Evolutionary conservation across 2,888 invertebrate species (phyloP).

Genomic region (Amorpha juglandis): DNA sequence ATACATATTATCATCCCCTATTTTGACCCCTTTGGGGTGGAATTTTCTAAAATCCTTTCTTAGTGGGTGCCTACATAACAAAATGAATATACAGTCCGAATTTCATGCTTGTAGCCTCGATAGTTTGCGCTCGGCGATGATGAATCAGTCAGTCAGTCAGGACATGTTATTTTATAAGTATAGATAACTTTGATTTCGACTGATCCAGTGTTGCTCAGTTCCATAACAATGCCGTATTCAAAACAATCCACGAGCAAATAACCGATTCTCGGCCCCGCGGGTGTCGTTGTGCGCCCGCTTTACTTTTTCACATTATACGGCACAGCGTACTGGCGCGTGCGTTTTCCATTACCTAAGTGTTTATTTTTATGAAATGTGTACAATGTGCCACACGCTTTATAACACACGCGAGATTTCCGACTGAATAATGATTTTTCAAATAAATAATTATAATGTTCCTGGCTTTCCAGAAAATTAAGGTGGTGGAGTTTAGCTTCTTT

Average conservation of each 20-base stretch:
- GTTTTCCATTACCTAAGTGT: slow-evolving; percentile 76
- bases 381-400: slow-evolving; percentile 56
- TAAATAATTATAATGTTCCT: slow-evolving; percentile 47
- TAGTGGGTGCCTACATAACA: too few species aligned
- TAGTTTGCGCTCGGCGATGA: too few species aligned
- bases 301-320: slow-evolving; percentile 59
- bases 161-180: too few species aligned
- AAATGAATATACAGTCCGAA: too few species aligned
- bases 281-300: slow-evolving; percentile 74
- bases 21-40: too few species aligned
- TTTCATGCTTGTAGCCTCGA: too few species aligned
- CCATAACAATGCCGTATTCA: slow-evolving; percentile 63
- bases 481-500: not conserved
- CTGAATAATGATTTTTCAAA: slow-evolving; percentile 31
- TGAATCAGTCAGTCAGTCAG: too few species aligned
- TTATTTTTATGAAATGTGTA: slow-evolving; percentile 75
- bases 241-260: slow-evolving; percentile 80
- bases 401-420: slow-evolving; percentile 57
- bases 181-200: slow-evolving; percentile 19
- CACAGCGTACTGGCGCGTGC: slow-evolving; percentile 50
- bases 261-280: slow-evolving; percentile 76
- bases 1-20: too few species aligned
- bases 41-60: too few species aligned
- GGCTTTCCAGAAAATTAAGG: not conserved
- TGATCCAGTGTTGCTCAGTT: slow-evolving; percentile 52